Percentiles rank a stretch among this genome's conserved stretches.
These are phyloP conservation scores for Apodemus sylvaticus DNA, from an alignment of 2,113 vertebrate genomes.

Conservation along the genomic window DNA sequence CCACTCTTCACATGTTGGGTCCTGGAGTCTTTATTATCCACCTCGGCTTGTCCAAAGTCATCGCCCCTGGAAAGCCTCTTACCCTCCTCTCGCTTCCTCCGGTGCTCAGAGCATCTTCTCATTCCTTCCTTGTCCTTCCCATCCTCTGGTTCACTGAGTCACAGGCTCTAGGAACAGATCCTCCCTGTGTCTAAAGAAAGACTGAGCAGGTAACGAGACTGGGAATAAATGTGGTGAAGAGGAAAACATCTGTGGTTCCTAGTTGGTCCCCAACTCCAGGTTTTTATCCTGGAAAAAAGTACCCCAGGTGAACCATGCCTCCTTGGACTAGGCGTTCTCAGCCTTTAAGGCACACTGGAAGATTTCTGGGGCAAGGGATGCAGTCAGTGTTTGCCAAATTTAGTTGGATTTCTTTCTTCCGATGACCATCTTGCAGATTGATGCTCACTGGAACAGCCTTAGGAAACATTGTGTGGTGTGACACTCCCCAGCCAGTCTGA, in stretches of 20 bases:
- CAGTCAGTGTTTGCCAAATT: not conserved
- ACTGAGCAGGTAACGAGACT: not conserved
- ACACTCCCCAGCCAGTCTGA: not conserved
- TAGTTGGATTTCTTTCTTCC: not conserved
- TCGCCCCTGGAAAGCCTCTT: not conserved
- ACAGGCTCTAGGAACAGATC: not conserved
- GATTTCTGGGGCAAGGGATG: not conserved
- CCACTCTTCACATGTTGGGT: not conserved
- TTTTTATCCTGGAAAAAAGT: not conserved
- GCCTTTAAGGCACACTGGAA: not conserved
- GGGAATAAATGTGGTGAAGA: not conserved
- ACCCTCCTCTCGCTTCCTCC: not conserved
- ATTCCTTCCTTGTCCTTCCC: no score
- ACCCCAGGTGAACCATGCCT: not conserved
- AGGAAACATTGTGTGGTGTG: accelerated
- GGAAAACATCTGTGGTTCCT: not conserved
- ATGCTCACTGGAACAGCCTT: accelerated
- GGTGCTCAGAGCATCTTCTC: not conserved
- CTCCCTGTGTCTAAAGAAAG: not conserved
- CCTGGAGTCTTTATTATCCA: not conserved
- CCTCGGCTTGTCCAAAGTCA: not conserved
- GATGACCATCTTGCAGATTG: not conserved
- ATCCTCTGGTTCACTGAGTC: not conserved
- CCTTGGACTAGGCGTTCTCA: not conserved
- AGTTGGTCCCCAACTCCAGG: not conserved